phyloP scores from a whole-genome alignment of 2,797 vertebrate genomes.

The Amblyopsis hoosieri region DNA sequence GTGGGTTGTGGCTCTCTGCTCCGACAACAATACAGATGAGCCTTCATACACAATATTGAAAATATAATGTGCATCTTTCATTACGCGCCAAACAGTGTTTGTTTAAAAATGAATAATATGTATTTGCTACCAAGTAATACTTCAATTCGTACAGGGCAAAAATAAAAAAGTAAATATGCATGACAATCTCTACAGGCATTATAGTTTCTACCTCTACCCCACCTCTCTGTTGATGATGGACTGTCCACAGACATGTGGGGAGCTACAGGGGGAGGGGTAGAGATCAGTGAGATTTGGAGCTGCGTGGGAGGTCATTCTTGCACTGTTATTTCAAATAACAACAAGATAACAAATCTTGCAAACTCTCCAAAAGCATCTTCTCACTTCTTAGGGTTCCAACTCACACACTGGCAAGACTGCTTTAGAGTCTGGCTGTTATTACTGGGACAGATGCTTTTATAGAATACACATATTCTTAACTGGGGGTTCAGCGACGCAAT shows the following conservation, averaged over 20 bases:
- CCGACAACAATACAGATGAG: too few relatives aligned
- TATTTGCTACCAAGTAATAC: not conserved
- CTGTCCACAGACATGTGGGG: not conserved
- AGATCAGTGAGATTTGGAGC: not conserved
- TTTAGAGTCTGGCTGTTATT: not conserved
- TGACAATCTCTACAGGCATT: too few relatives aligned
- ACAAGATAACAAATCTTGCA: too few relatives aligned
- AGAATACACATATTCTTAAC: not conserved
- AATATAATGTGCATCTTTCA: not conserved
- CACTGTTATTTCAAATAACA: too few relatives aligned
- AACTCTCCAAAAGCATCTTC: too few relatives aligned
- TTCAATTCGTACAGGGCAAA: not conserved
- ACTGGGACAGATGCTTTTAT: not conserved
- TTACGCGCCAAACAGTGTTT: not conserved
- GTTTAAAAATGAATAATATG: not conserved
- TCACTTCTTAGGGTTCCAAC: not conserved
- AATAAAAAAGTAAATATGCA: not conserved
- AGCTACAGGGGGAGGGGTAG: conserved; percentile 1
- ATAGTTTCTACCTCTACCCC: not conserved
- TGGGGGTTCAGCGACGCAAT: too few relatives aligned
- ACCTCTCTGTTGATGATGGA: too few relatives aligned
- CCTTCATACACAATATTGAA: too few relatives aligned
- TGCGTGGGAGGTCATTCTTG: too few relatives aligned
- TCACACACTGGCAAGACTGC: not conserved
- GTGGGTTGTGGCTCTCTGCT: too few relatives aligned